Conservation (phyloP, 2,888 invertebrate genomes). For the Rosalia funebris region DNA sequence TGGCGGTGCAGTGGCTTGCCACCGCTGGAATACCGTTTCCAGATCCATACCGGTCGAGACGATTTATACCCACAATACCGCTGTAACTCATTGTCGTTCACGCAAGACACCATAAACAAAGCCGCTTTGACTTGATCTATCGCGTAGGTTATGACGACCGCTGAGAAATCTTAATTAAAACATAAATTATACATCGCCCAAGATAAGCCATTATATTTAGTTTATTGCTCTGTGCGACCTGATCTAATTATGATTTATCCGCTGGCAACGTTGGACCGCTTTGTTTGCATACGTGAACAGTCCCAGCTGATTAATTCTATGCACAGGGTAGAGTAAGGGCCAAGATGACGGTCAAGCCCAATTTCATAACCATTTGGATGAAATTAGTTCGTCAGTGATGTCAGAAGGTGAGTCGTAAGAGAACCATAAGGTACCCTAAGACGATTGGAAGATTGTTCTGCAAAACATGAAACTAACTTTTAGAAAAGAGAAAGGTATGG, state of each 20-base stretch:
- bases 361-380: no score
- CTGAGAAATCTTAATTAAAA: constrained; percentile 40
- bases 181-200: constrained; percentile 23
- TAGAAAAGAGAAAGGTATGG: no score
- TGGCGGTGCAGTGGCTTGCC: no score
- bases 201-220: constrained; percentile 17
- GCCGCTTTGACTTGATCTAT: constrained; percentile 27
- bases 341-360: no score
- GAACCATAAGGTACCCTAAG: no score
- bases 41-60: background rate
- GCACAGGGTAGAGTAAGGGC: no score
- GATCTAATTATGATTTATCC: constrained; percentile 32
- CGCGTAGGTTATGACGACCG: constrained; percentile 35
- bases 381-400: no score
- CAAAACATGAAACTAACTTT: no score
- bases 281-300: background rate
- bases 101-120: constrained; percentile 4
- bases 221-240: constrained; percentile 30
- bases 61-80: constrained; percentile 5
- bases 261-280: background rate
- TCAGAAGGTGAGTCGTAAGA: no score
- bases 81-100: constrained; percentile 6
- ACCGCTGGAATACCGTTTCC: no score
- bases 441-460: no score
- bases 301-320: no score